Conservation (phyloP, 2,888 invertebrate genomes). For the Eutolmus rufibarbis region DNA sequence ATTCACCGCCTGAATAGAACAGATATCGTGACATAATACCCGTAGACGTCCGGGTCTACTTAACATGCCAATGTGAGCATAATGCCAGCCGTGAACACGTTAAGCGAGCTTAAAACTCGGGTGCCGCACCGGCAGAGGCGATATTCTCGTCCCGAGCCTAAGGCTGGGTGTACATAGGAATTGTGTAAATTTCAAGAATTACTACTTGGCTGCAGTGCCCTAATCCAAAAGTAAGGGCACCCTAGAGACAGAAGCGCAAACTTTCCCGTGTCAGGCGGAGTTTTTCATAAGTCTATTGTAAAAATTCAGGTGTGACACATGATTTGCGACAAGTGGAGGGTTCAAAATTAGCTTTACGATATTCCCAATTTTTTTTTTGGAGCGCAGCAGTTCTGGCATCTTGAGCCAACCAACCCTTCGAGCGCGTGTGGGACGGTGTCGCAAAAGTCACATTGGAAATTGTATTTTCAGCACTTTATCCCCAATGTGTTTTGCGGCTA, state of each 20-base stretch:
- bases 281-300: constrained; percentile 3
- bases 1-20: constrained; percentile 43
- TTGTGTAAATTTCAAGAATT: background rate
- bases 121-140: background rate
- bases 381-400: background rate
- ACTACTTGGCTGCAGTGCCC: background rate
- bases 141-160: background rate
- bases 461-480: constrained; percentile 31
- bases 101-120: background rate
- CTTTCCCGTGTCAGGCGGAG: background rate
- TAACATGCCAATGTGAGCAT: background rate
- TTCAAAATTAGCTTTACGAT: constrained; percentile 31
- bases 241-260: background rate
- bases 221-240: background rate
- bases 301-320: constrained; percentile 33
- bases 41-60: constrained; percentile 11
- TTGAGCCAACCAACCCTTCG: background rate
- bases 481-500: constrained; percentile 20
- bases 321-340: constrained; percentile 34
- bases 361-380: background rate
- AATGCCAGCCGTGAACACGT: constrained; percentile 5
- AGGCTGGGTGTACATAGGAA: background rate
- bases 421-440: background rate
- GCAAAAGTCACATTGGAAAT: background rate
- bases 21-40: background rate